Percentiles rank a stretch among this genome's conserved stretches.
phyloP scores from a whole-genome alignment of 2,888 invertebrate species.

The Leucophora obtusa region DNA sequence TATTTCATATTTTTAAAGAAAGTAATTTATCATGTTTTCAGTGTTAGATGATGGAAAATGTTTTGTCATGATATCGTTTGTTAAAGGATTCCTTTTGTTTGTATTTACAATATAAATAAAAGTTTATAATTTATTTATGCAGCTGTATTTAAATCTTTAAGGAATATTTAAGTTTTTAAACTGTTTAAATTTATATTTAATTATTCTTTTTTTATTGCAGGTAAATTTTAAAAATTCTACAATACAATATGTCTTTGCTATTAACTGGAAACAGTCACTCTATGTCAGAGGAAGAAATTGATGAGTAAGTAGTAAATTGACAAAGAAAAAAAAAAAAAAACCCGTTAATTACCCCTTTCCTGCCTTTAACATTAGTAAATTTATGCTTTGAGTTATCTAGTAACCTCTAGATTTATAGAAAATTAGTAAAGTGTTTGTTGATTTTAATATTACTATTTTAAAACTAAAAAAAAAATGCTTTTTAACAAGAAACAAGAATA shows the following conservation, averaged over 20 bases:
- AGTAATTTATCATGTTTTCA: constrained; percentile 40
- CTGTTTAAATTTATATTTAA: not conserved
- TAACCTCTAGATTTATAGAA: not conserved
- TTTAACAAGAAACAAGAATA: too few relatives aligned
- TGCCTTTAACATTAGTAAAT: not conserved
- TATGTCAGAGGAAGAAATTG: constrained; percentile 84
- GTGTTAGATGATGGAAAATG: constrained; percentile 21
- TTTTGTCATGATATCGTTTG: not conserved
- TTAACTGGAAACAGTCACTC: constrained; percentile 78
- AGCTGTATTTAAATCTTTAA: not conserved
- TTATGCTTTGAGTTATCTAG: not conserved
- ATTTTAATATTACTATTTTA: not conserved
- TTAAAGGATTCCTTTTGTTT: not conserved
- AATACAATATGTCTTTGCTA: constrained; percentile 59
- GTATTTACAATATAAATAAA: not conserved
- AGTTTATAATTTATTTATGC: not conserved
- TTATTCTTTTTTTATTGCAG: constrained; percentile 55
- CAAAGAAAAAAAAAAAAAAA: not conserved
- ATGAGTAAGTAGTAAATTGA: constrained; percentile 82
- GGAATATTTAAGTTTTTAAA: not conserved
- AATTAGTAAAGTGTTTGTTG: not conserved
- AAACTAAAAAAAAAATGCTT: not conserved
- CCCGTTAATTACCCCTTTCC: not conserved
- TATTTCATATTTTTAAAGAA: constrained; percentile 2
- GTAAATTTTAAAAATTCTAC: constrained; percentile 38